Percentiles rank a stretch among this genome's conserved stretches.
These are phyloP conservation scores for Trissolcus basalis DNA, from an alignment of 1,140 invertebrate genomes.

Conservation along the genomic window DNA sequence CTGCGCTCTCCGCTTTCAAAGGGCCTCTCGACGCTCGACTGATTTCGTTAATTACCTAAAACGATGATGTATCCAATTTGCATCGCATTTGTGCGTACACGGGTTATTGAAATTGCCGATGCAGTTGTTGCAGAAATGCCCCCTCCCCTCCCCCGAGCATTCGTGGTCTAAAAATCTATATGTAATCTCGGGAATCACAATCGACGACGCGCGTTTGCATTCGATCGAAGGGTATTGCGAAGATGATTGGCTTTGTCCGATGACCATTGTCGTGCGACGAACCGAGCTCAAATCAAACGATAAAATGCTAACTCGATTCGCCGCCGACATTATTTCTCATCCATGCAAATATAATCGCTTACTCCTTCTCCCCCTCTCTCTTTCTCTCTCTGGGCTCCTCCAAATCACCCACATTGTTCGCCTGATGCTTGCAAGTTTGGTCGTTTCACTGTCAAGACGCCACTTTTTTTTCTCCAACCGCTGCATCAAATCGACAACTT, in stretches of 20 bases:
- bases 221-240: constrained; percentile 68
- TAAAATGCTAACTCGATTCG: constrained; percentile 73
- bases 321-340: constrained; percentile 69
- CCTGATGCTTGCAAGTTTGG: constrained; percentile 35
- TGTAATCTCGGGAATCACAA: constrained; percentile 58
- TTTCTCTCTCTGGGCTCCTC: no score
- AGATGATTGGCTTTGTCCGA: constrained; percentile 73
- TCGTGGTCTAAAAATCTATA: constrained; percentile 34
- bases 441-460: constrained; percentile 64
- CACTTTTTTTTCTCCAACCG: constrained; percentile 61
- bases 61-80: constrained; percentile 51
- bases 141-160: constrained; percentile 1
- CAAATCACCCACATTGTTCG: constrained; percentile 66
- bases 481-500: constrained; percentile 36
- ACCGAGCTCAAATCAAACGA: constrained; percentile 70
- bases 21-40: constrained; percentile 17
- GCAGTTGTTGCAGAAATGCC: constrained; percentile 41
- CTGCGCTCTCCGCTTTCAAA: no score
- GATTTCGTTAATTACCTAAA: constrained; percentile 54
- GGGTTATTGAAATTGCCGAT: constrained; percentile 48
- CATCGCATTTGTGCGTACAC: constrained; percentile 24
- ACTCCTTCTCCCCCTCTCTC: no score
- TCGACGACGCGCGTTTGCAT: constrained; percentile 30
- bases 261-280: constrained; percentile 71
- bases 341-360: constrained; percentile 72